Evolutionary conservation across 2,888 invertebrate species (phyloP).

Genomic region (Drosophila affinis): DNA sequence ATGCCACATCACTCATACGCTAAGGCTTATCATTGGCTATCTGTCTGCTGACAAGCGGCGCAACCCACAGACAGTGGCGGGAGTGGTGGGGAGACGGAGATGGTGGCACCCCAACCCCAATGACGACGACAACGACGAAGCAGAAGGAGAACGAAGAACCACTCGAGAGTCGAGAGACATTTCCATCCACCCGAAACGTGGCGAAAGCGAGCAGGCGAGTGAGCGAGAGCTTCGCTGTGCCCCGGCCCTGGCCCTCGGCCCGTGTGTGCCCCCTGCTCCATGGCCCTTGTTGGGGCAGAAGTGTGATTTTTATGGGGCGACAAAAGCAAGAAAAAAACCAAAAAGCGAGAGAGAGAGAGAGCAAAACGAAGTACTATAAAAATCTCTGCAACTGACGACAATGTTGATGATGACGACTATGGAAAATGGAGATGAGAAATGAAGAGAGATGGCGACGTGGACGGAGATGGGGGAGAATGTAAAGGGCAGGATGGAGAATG

Average conservation of each 20-base stretch:
- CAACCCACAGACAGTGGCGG: conserved; percentile 28
- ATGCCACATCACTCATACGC: conserved; percentile 76
- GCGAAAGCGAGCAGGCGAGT: neutral
- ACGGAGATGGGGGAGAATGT: conserved; percentile 25
- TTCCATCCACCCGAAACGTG: neutral
- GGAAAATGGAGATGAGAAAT: conserved; percentile 43
- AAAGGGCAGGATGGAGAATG: conserved; percentile 18
- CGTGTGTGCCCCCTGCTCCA: conserved; percentile 6
- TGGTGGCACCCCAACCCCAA: neutral
- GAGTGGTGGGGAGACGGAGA: neutral
- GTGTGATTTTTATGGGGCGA: conserved; percentile 53
- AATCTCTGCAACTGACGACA: conserved; percentile 74
- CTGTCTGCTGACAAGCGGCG: conserved; percentile 75
- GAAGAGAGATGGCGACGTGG: conserved; percentile 38
- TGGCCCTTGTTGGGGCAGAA: conserved; percentile 36
- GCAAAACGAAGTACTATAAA: conserved; percentile 50
- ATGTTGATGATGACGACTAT: conserved; percentile 73
- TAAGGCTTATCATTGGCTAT: conserved; percentile 77
- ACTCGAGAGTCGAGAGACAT: conserved; percentile 6
- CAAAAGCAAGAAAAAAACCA: conserved; percentile 33
- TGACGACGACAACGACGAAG: neutral
- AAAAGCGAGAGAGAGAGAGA: conserved; percentile 33
- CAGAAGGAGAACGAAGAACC: neutral
- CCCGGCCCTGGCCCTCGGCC: neutral
- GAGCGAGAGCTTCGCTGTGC: neutral